A percentile compares a stretch with the other conserved stretches of the same genome.
These are phyloP conservation scores for Columba livia DNA, from an alignment of 2,113 vertebrate genomes.

Conservation along the genomic window DNA sequence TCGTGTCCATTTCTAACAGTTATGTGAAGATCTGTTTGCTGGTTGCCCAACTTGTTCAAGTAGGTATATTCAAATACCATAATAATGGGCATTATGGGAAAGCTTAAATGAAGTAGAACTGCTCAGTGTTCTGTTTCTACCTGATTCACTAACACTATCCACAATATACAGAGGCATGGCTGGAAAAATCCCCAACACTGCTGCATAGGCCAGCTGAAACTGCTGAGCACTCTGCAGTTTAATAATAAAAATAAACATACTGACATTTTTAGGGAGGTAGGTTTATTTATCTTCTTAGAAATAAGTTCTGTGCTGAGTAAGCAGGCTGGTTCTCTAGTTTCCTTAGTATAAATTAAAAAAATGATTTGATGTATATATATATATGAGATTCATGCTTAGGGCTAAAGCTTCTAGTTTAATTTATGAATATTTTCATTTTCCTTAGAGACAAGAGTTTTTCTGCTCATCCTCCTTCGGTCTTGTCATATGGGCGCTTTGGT, in stretches of 20 bases:
- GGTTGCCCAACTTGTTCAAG: neutral
- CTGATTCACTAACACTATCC: neutral
- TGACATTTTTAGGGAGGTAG: slow-evolving; percentile 31
- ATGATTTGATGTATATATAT: neutral
- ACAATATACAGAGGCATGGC: neutral
- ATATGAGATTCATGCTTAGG: neutral
- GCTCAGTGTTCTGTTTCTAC: neutral
- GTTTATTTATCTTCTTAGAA: slow-evolving; percentile 32
- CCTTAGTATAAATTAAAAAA: neutral
- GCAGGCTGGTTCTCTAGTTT: neutral
- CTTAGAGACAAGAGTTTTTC: neutral
- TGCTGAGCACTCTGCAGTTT: slow-evolving; percentile 11
- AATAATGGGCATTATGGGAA: neutral
- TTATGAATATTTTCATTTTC: slow-evolving; percentile 6
- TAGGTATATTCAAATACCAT: neutral
- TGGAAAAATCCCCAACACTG: rapidly evolving
- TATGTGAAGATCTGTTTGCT: neutral
- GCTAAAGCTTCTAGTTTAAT: neutral
- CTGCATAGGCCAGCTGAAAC: neutral
- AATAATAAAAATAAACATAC: slow-evolving; percentile 19
- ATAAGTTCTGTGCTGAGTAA: slow-evolving; percentile 24
- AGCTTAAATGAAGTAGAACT: neutral
- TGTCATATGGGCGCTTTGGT: neutral
- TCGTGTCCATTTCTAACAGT: neutral
- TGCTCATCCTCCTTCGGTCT: neutral